Conservation (phyloP, 2,113 vertebrate species). For the Daphoenositta chrysoptera region DNA sequence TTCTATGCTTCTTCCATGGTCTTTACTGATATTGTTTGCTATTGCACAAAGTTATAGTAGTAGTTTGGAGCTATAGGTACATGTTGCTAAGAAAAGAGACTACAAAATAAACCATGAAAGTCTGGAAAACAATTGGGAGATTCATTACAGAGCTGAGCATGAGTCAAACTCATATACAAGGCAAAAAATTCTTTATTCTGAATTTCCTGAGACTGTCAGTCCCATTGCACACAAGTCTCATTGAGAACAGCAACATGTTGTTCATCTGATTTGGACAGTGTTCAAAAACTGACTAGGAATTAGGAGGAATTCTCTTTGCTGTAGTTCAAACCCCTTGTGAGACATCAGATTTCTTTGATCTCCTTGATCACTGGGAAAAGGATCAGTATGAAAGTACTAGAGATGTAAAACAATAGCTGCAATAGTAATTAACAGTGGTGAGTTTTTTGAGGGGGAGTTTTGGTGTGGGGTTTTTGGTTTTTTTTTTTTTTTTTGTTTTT, state of each 20-base stretch:
- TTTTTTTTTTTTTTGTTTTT: too few relatives aligned
- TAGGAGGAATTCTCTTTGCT: slow-evolving; percentile 10
- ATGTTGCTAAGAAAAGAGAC: not conserved
- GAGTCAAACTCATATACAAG: not conserved
- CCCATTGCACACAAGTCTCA: not conserved
- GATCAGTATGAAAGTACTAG: not conserved
- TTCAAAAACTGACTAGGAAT: slow-evolving; percentile 24
- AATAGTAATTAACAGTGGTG: not conserved
- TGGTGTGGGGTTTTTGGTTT: rapidly evolving
- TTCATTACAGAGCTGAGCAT: not conserved
- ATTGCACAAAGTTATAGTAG: not conserved
- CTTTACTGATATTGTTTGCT: not conserved
- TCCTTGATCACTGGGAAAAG: not conserved
- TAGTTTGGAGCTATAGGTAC: not conserved
- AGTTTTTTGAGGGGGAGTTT: not conserved
- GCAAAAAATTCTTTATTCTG: not conserved
- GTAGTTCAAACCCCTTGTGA: slow-evolving; percentile 31
- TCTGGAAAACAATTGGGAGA: not conserved
- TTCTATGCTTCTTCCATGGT: not conserved
- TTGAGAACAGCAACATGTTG: slow-evolving; percentile 17
- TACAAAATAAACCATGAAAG: not conserved
- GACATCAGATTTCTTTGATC: slow-evolving; percentile 51
- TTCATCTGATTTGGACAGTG: slow-evolving; percentile 24
- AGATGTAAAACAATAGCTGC: not conserved
- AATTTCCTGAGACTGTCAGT: not conserved